These are phyloP conservation scores for Punctoribates punctum DNA, from an alignment of 2,888 invertebrate genomes.

Conservation along the genomic window DNA sequence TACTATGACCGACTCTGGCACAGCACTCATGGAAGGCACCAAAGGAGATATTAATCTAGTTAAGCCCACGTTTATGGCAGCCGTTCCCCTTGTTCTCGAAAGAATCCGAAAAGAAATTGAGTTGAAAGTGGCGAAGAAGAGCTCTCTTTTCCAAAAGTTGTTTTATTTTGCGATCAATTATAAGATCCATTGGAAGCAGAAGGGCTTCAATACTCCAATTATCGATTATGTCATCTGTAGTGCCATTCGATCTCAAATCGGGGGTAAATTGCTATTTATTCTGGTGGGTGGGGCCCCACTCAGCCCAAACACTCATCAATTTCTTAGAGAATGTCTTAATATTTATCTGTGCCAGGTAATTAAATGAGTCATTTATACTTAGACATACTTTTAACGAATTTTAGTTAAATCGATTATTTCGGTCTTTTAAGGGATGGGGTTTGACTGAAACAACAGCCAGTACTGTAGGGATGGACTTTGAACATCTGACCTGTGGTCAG, in stretches of 20 bases:
- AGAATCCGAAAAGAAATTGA: constrained; percentile 76
- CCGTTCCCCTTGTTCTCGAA: constrained; percentile 72
- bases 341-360: constrained; percentile 63
- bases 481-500: constrained; percentile 71
- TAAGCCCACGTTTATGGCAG: constrained; percentile 87
- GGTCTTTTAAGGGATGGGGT: constrained; percentile 96
- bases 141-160: constrained; percentile 71
- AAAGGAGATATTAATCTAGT: constrained; percentile 89
- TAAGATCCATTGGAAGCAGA: constrained; percentile 77
- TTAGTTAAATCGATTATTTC: no score
- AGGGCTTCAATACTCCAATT: constrained; percentile 57
- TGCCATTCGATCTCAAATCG: constrained; percentile 69
- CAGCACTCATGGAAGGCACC: constrained; percentile 91
- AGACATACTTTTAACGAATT: not conserved
- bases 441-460: constrained; percentile 97
- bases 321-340: constrained; percentile 85
- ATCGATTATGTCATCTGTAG: constrained; percentile 61
- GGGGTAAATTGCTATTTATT: constrained; percentile 81
- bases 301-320: constrained; percentile 89
- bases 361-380: not conserved
- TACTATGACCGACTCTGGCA: constrained; percentile 68
- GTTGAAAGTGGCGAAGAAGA: constrained; percentile 77
- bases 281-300: constrained; percentile 93
- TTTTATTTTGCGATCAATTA: constrained; percentile 94
- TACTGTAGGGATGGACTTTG: constrained; percentile 59